Evolutionary conservation across 2,888 invertebrate genomes (phyloP).

Genomic region (Lingula anatina): DNA sequence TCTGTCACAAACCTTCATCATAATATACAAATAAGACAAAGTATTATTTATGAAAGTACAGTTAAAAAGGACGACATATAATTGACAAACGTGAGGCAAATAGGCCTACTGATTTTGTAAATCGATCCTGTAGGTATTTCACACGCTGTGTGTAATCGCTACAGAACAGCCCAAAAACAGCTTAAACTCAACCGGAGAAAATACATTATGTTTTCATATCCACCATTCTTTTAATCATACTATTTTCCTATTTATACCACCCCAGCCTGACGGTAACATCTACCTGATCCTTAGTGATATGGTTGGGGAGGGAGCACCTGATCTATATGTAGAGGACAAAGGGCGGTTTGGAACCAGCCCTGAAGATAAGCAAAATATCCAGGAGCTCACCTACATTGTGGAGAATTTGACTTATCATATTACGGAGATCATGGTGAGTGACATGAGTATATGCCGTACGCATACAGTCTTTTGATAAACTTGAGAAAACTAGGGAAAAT

Average conservation of each 20-base stretch:
- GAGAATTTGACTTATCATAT: slow-evolving; percentile 41
- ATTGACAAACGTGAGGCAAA: too few species aligned
- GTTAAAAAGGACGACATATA: too few species aligned
- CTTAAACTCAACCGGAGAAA: not conserved
- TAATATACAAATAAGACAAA: too few species aligned
- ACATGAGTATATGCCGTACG: too few species aligned
- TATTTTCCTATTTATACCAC: slow-evolving; percentile 7
- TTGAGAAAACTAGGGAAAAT: too few species aligned
- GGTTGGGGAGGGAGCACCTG: slow-evolving; percentile 24
- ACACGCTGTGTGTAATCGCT: too few species aligned
- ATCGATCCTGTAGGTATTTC: too few species aligned
- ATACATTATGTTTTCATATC: not conserved
- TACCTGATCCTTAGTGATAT: slow-evolving; percentile 36
- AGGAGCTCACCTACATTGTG: slow-evolving; percentile 36
- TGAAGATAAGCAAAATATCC: slow-evolving; percentile 11
- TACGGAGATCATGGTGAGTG: slow-evolving; percentile 47
- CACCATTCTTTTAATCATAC: not conserved
- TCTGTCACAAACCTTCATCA: too few species aligned
- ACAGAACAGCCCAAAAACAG: not conserved
- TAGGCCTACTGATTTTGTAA: too few species aligned
- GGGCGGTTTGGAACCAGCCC: slow-evolving; percentile 1
- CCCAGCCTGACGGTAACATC: slow-evolving; percentile 39
- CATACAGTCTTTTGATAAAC: too few species aligned
- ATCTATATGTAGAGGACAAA: slow-evolving; percentile 14
- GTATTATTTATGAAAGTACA: too few species aligned